phyloP scores from a whole-genome alignment of 1,140 invertebrate genomes.

The Drosophila rufa region DNA sequence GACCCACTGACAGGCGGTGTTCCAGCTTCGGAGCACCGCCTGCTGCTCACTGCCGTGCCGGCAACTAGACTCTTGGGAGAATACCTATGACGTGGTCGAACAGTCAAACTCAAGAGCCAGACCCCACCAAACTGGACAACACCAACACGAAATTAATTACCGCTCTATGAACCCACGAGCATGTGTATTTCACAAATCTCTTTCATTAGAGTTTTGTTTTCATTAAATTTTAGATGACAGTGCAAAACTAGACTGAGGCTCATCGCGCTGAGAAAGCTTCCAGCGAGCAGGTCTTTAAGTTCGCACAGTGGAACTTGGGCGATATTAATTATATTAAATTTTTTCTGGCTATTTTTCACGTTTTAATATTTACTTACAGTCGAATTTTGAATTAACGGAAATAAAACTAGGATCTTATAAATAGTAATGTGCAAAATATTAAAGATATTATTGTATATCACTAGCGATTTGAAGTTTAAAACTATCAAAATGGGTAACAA shows the following conservation, averaged over 20 bases:
- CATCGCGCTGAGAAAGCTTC: constrained; percentile 5
- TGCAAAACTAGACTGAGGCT: constrained; percentile 22
- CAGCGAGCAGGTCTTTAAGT: neutral
- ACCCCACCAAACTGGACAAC: neutral
- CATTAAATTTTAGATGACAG: constrained; percentile 28
- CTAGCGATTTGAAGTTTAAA: too few relatives aligned
- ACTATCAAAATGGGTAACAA: too few relatives aligned
- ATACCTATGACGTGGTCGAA: constrained; percentile 14
- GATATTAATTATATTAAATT: neutral
- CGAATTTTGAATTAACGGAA: too few relatives aligned
- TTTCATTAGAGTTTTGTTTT: constrained; percentile 19
- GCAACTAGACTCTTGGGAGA: constrained; percentile 4
- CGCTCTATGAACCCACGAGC: constrained; percentile 16
- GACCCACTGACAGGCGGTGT: constrained; percentile 51
- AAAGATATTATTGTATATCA: too few relatives aligned
- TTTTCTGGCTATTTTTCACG: too few relatives aligned
- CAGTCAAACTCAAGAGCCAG: neutral
- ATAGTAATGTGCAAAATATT: too few relatives aligned
- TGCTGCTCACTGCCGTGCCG: constrained; percentile 13
- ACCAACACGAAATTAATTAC: constrained; percentile 20
- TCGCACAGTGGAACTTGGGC: constrained; percentile 15
- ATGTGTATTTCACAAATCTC: constrained; percentile 21
- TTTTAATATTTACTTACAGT: too few relatives aligned
- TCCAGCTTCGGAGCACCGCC: constrained; percentile 40
- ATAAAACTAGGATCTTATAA: too few relatives aligned